Evolutionary conservation across 23 tunicate species (phyloP), one percentile per base, ranked within the genome.

Genomic region (Trididemnum clinides): DNA sequence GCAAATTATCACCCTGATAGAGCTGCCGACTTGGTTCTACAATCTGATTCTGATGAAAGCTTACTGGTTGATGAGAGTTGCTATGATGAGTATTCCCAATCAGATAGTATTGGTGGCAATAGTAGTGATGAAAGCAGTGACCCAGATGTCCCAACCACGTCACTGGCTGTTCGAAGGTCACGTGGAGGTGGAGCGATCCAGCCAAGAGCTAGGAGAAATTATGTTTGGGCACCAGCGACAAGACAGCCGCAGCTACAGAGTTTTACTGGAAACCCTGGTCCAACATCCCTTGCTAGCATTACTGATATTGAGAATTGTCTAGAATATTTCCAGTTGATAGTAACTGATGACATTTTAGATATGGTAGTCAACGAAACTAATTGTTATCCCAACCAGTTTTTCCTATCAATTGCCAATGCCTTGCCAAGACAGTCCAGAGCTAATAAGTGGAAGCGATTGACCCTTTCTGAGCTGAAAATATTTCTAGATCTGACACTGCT

Each of bases 181-280:
- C n/a, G 69, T 59, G 69, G 69, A 15, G 37, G 37, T 6, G 31
- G 75, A 66, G 31, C n/a, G 31, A 66, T 31, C 10, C 75, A 66
- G 31, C 37, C n/a, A 31, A 66, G 75, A 31, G 75, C 37, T 5
- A 32, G 75, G 31, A 66, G 31, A 36, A 66, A 66, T 66, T 66
- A 66, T 66, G 75, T 66, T 36, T 38, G 57, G 80, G 4, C 26
- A 2, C 57, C 80, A 73, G 80, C 80, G 18, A 73, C 80, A 73
- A 73, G 57, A 30, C 80, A 73, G 30, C 57, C 80, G 20, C 80
- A 37, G 31, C 57, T 19, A 7, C 37, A 2, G 2, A 10, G 38
- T 29, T 73, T 73, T 39, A 36, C 27, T 28, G 80, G 80, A 38
- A 73, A 37, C 57, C 54, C 54, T 37, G 80, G 80, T 6, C 57